Evolutionary conservation across 2,888 invertebrate species (phyloP), one percentile per base, ranked within the genome.

Genomic region (Mythimna pallens): DNA sequence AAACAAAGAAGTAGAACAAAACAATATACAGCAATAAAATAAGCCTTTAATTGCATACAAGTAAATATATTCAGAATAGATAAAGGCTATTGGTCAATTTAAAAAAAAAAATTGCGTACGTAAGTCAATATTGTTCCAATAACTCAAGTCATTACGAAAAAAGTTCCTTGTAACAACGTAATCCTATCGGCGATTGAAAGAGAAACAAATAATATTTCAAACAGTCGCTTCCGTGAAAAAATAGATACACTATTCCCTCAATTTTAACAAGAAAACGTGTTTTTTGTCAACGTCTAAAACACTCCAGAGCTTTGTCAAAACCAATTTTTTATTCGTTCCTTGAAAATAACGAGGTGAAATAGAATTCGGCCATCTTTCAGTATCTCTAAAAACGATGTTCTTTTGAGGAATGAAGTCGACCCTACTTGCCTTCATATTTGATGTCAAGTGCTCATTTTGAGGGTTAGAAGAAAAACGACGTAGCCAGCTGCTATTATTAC

Each of bases 341-440:
- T 54, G 75, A 75, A 72, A 69, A 71, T 75, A 59, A 82, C 67
- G 70, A 79, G 57, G 43, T 69, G n/a, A 76, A 82, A 66, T 43
- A 63, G 20, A 76, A 66, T 55, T 54, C 6, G 34, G 1, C 50
- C 65, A 43, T 73, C 47, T 47, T 78, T 59, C 30, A 25, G 65
- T 52, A 47, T 54, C 20, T 54, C 36, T 63, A 59, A 70, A 81
- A 70, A 57, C 64, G 64, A 78, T 73, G 61, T 63, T 57, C 63
- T 66, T 81, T 73, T 73, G 69, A 73, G 59, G 64, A 71, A 70
- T 22, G 65, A 30, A 65, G 47, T 82, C 52, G 64, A 59, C 61
- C 66, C 70, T n/a, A 57, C 50, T 67, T 65, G n/a, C 62, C 58
- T 70, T 72, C 67, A 71, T 61, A 70, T 65, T 73, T 70, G 82